Base-by-base conservation (phyloP, 2,888 invertebrate species). In the Drosophila kanekoi region DNA sequence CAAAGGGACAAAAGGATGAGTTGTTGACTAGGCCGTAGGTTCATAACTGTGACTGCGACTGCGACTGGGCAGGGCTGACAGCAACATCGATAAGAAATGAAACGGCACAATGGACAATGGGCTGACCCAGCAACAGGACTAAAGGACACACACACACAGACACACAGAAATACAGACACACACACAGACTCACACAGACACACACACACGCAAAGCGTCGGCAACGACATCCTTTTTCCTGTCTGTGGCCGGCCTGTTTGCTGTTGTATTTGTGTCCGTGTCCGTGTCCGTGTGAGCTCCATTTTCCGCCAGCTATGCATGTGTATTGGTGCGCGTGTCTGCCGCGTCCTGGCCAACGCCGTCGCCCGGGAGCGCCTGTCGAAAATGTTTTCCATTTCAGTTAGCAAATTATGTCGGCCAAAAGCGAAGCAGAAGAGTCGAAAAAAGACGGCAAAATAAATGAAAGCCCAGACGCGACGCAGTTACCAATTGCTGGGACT, bases 321-420 rank as follows among this genome's bases (percentile, higher is more conserved):
- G n/a, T 69, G 89, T 89, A 71, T 89, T 89, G 77, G 84, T 85
- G 87, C 90, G 90, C 84, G 84, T 85, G 84, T 84, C 84, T 84
- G 84, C 80, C 67, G 38, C 73, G 85, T 81, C 76, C 82, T 73
- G 45, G 20, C 43, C 60, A 54, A 35, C 62, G 47, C 54, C 49
- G 48, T 20, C 54, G 43, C 67, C 66, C 57, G 69, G 44, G 51
- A 64, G 65, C 52, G 87, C 60, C 84, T 86, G 90, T 89, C 89
- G 90, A 86, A 84, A 85, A 86, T 89, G 90, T 85, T 85, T 85
- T 85, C 90, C 90, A 85, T 85, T 85, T 85, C 84, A 85, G 84
- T 85, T 85, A 83, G 84, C 90, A 85, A 85, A 85, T 85, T 89
- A 85, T 85, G 90, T 89, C 89, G 87, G 87, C 84, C 89, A 87